Conservation (phyloP, 1,140 invertebrate genomes). For the Samia ricini region DNA sequence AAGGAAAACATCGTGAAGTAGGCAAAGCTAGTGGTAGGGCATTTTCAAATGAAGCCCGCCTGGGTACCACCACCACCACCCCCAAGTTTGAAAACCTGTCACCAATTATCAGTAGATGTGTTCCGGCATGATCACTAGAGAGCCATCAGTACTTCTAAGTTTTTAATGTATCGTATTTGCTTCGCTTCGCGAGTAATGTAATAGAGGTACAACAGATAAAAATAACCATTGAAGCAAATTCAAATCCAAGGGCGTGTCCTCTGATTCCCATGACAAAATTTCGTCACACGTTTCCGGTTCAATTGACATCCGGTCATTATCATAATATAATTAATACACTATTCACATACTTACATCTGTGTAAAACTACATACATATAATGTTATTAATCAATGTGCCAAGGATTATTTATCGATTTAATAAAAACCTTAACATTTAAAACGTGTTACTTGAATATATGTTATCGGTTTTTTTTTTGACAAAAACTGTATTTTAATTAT, state of each 20-base stretch:
- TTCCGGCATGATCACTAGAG: no score
- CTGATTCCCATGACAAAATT: constrained; percentile 47
- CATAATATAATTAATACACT: background rate
- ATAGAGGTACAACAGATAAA: background rate
- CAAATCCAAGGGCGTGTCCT: constrained; percentile 48
- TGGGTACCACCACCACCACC: no score
- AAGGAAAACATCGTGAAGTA: no score
- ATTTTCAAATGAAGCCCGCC: no score
- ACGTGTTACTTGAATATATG: background rate
- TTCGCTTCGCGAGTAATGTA: no score
- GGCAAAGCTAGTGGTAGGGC: no score
- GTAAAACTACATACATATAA: background rate
- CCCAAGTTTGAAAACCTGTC: no score
- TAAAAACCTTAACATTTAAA: background rate
- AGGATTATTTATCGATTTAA: background rate
- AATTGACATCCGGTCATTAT: constrained; percentile 20
- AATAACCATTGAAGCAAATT: background rate
- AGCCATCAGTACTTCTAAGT: no score
- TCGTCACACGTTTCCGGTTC: constrained; percentile 24
- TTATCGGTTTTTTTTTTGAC: background rate
- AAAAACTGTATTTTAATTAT: background rate
- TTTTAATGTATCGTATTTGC: no score
- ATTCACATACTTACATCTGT: background rate
- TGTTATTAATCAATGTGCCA: background rate
- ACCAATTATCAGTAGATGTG: no score